A percentile compares a stretch with the other conserved stretches of the same genome.
phyloP scores from a whole-genome alignment of 1,140 invertebrate genomes.

The Vanessa tameamea region DNA sequence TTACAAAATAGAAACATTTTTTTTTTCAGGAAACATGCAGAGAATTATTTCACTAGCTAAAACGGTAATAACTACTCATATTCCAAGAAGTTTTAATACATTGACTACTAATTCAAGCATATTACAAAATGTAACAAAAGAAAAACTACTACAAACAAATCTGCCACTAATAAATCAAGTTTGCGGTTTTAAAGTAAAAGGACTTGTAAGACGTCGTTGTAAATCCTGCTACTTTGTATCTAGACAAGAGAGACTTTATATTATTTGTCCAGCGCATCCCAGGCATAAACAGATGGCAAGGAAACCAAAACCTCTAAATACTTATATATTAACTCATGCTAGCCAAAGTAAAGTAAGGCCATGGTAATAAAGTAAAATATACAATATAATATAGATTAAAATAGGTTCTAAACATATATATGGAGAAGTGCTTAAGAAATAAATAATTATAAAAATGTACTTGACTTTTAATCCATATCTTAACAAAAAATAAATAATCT shows the following conservation, averaged over 20 bases:
- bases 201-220: conserved; percentile 81
- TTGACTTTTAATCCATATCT: neutral
- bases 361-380: conserved; percentile 69
- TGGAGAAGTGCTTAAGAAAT: neutral
- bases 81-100: conserved; percentile 20
- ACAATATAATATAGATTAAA: neutral
- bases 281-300: conserved; percentile 90
- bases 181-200: conserved; percentile 70
- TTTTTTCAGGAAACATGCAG: conserved; percentile 50
- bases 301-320: conserved; percentile 83
- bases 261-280: conserved; percentile 87
- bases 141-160: conserved; percentile 50
- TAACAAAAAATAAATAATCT: neutral
- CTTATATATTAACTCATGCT: conserved; percentile 87
- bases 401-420: neutral
- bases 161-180: conserved; percentile 51
- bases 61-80: conserved; percentile 33
- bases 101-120: conserved; percentile 47
- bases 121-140: conserved; percentile 46
- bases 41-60: conserved; percentile 52
- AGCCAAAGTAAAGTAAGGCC: conserved; percentile 83
- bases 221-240: conserved; percentile 88
- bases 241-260: conserved; percentile 85
- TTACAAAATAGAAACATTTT: neutral
- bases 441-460: neutral